These are phyloP conservation scores for Anoncus sp. DNA, from an alignment of 2,888 invertebrate species.

Conservation along the genomic window DNA sequence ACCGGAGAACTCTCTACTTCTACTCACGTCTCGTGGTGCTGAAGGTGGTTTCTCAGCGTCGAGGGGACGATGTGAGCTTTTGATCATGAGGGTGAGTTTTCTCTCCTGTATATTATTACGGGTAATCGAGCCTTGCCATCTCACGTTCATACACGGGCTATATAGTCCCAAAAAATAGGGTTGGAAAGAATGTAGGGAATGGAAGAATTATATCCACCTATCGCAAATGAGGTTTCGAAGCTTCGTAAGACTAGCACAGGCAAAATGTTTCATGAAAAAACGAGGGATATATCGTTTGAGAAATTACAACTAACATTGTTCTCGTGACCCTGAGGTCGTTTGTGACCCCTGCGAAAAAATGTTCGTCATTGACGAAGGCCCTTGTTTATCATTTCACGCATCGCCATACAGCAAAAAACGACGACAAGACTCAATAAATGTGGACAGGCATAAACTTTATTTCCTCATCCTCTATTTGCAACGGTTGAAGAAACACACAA, in stretches of 20 bases:
- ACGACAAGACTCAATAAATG: neutral
- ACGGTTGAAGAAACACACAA: neutral
- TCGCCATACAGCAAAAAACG: neutral
- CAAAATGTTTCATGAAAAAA: neutral
- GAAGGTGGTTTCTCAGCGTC: slow-evolving; percentile 71
- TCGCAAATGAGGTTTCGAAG: neutral
- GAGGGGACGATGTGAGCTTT: slow-evolving; percentile 76
- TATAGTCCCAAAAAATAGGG: neutral
- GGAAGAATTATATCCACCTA: neutral
- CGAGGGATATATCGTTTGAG: neutral
- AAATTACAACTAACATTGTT: neutral
- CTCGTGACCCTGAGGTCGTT: neutral
- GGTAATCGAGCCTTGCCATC: neutral
- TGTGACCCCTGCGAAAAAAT: neutral
- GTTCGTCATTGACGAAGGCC: neutral
- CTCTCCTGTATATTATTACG: slow-evolving; percentile 33
- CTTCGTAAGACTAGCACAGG: neutral
- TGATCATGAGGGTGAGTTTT: slow-evolving; percentile 76
- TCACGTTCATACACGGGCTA: neutral
- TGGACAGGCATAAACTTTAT: neutral
- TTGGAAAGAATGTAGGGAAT: neutral
- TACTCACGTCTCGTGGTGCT: slow-evolving; percentile 48
- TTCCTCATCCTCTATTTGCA: neutral
- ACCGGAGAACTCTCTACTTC: slow-evolving; percentile 39
- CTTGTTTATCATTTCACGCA: neutral